phyloP scores from a whole-genome alignment of 2,797 vertebrate species.

The Gobionotothen gibberifrons region DNA sequence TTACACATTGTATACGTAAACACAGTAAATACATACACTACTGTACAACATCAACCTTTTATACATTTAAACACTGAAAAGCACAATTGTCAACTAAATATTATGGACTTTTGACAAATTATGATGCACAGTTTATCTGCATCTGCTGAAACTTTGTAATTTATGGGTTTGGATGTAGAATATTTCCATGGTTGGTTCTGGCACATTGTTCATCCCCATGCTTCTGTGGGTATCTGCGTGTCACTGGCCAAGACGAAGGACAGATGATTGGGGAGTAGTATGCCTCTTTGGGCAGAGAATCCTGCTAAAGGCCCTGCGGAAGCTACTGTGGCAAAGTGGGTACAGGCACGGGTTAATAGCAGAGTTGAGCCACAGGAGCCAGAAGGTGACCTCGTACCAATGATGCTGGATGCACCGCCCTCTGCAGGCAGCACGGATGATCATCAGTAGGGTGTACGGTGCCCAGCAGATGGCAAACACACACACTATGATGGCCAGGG shows the following conservation, averaged over 20 bases:
- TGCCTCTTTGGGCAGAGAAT: slow-evolving; percentile 81
- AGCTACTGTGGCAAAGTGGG: slow-evolving; percentile 89
- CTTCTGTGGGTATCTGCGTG: slow-evolving; percentile 1
- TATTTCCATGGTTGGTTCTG: slow-evolving; percentile 29
- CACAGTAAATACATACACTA: slow-evolving; percentile 9
- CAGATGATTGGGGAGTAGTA: slow-evolving; percentile 63
- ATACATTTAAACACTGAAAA: slow-evolving; percentile 42
- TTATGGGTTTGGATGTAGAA: slow-evolving; percentile 9
- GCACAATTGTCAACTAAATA: slow-evolving; percentile 5
- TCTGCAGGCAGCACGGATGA: slow-evolving; percentile 85
- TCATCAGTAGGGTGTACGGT: slow-evolving; percentile 89
- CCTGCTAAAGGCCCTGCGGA: slow-evolving; percentile 89
- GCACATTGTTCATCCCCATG: slow-evolving; percentile 29
- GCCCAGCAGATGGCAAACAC: slow-evolving; percentile 92
- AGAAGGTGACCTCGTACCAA: slow-evolving; percentile 89
- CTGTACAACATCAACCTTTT: slow-evolving; percentile 18
- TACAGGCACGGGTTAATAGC: slow-evolving; percentile 92
- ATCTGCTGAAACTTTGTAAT: slow-evolving; percentile 7
- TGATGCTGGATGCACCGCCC: slow-evolving; percentile 81
- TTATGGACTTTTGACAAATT: slow-evolving; percentile 20
- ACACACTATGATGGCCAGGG: slow-evolving; percentile 88
- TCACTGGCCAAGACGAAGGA: slow-evolving; percentile 67
- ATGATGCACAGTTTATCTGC: slow-evolving; percentile 22
- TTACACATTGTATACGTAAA: slow-evolving; percentile 13
- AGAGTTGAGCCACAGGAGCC: slow-evolving; percentile 94